phyloP scores from a whole-genome alignment of 1,140 invertebrate species.

The Dinothrombium tinctorium region DNA sequence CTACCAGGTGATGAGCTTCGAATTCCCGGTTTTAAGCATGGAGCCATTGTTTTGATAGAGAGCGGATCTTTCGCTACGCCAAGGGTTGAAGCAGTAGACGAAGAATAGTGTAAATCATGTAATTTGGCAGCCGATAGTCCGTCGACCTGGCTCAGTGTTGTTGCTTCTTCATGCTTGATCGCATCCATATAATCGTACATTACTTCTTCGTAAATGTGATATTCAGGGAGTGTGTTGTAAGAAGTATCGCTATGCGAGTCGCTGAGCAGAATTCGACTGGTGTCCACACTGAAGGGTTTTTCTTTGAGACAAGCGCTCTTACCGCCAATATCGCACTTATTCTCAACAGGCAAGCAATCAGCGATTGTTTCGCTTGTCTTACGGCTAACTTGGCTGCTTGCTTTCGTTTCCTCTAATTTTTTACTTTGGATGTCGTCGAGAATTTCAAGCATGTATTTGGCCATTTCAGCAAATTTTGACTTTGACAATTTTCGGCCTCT shows the following conservation, averaged over 20 bases:
- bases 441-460: constrained; percentile 20
- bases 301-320: too few relatives aligned
- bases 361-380: too few relatives aligned
- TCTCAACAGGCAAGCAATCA: too few relatives aligned
- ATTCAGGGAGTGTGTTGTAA: constrained; percentile 15
- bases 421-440: constrained; percentile 19
- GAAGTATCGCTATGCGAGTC: not conserved
- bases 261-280: not conserved
- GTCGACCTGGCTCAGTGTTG: too few relatives aligned
- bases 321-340: too few relatives aligned
- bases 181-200: constrained; percentile 16
- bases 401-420: not conserved
- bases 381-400: too few relatives aligned
- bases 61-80: not conserved
- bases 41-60: not conserved
- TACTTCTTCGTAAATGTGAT: constrained; percentile 21
- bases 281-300: not conserved
- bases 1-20: not conserved
- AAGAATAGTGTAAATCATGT: too few relatives aligned
- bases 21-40: not conserved
- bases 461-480: constrained; percentile 18
- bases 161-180: not conserved
- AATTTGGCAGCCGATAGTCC: too few relatives aligned
- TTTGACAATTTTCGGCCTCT: too few relatives aligned
- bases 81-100: not conserved